Percentiles rank a stretch among this genome's conserved stretches.
Evolutionary conservation across 2,113 vertebrate species (phyloP).

Genomic region (Proterorhinus semilunaris): DNA sequence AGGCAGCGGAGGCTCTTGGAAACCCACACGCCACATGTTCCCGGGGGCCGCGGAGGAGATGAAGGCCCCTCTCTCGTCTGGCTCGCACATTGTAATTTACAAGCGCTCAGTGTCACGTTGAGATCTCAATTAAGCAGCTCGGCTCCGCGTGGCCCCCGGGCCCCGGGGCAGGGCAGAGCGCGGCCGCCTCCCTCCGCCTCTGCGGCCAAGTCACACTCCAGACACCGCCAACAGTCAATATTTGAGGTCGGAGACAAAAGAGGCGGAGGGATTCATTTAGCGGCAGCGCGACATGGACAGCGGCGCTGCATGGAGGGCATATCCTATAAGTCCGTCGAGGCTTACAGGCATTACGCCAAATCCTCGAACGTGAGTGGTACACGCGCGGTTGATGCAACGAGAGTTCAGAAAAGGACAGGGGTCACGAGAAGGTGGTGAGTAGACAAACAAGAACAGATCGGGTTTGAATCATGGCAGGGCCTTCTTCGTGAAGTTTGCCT

Average conservation of each 20-base stretch:
- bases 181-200: slow-evolving; percentile 48
- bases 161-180: slow-evolving; percentile 54
- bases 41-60: slow-evolving; percentile 45
- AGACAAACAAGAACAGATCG: too few relatives aligned
- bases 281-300: slow-evolving; percentile 59
- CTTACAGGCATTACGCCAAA: slow-evolving; percentile 18
- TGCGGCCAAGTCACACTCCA: slow-evolving; percentile 58
- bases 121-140: slow-evolving; percentile 78
- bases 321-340: background rate
- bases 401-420: background rate
- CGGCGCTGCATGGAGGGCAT: slow-evolving; percentile 26
- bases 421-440: background rate
- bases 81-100: slow-evolving; percentile 77
- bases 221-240: slow-evolving; percentile 76
- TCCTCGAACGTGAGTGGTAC: slow-evolving; percentile 7
- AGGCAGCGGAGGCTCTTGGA: slow-evolving; percentile 15
- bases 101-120: slow-evolving; percentile 75
- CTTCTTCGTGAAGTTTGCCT: too few relatives aligned
- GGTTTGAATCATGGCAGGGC: too few relatives aligned
- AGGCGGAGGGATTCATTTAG: slow-evolving; percentile 71
- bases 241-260: slow-evolving; percentile 78
- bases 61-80: slow-evolving; percentile 65
- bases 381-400: slow-evolving; percentile 10
- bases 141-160: slow-evolving; percentile 48
- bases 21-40: slow-evolving; percentile 48